A percentile compares a stretch with the other conserved stretches of the same genome.
These are phyloP conservation scores for Tokudaia tokunoshimensis DNA, from an alignment of 2,797 vertebrate species.

Conservation along the genomic window DNA sequence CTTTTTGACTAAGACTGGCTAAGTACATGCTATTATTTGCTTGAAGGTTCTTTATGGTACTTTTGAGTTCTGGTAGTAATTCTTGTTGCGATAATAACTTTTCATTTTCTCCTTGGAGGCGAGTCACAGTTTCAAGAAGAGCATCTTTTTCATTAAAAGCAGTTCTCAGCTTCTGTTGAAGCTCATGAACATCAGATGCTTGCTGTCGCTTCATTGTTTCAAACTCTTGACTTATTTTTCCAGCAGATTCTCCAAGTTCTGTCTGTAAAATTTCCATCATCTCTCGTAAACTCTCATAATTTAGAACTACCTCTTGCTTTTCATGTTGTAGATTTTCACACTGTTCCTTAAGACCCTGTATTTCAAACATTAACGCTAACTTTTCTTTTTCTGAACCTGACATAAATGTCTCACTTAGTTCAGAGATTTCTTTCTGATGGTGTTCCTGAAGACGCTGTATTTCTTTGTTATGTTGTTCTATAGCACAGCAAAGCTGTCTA, in stretches of 20 bases:
- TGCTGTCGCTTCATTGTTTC: slow-evolving; percentile 94
- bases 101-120: slow-evolving; percentile 87
- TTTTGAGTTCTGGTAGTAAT: slow-evolving; percentile 87
- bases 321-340: slow-evolving; percentile 90
- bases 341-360: slow-evolving; percentile 88
- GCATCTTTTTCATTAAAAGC: slow-evolving; percentile 92
- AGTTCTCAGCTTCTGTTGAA: slow-evolving; percentile 91
- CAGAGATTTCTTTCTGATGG: slow-evolving; percentile 87
- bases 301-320: slow-evolving; percentile 91
- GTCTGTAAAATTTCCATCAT: slow-evolving; percentile 92
- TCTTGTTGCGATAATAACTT: slow-evolving; percentile 80
- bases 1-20: slow-evolving; percentile 88
- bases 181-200: slow-evolving; percentile 89
- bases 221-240: slow-evolving; percentile 93
- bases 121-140: slow-evolving; percentile 89
- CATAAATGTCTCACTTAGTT: slow-evolving; percentile 86
- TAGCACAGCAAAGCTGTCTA: slow-evolving; percentile 70
- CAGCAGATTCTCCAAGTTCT: slow-evolving; percentile 93
- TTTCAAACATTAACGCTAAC: slow-evolving; percentile 86
- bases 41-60: slow-evolving; percentile 87
- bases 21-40: slow-evolving; percentile 89
- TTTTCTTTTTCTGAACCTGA: slow-evolving; percentile 88
- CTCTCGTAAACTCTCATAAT: slow-evolving; percentile 91
- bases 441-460: slow-evolving; percentile 84
- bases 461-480: slow-evolving; percentile 85